Percentiles rank a stretch among this genome's conserved stretches.
Conservation (phyloP, 2,888 invertebrate genomes). For the Sipha maydis region DNA sequence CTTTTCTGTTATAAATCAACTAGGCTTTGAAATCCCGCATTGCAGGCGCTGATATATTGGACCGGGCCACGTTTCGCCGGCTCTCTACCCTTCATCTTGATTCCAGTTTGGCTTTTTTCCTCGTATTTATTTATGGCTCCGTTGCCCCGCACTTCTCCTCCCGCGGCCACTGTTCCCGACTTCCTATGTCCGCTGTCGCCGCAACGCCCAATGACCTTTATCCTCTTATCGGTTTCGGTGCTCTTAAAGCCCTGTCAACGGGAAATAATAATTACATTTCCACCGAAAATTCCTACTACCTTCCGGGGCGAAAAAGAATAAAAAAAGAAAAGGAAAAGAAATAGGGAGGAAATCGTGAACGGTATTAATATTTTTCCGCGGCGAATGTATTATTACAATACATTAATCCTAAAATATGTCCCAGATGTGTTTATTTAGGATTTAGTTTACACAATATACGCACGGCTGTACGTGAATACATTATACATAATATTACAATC, state of each 20-base stretch:
- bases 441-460: neutral
- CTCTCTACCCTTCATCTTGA: conserved; percentile 61
- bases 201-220: conserved; percentile 55
- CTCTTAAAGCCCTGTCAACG: conserved; percentile 45
- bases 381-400: neutral
- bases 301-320: neutral
- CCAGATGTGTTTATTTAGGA: neutral
- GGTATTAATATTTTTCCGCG: conserved; percentile 24
- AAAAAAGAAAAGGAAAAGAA: neutral
- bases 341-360: neutral
- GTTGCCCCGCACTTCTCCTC: neutral
- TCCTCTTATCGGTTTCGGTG: conserved; percentile 49
- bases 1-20: conserved; percentile 60
- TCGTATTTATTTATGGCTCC: conserved; percentile 59
- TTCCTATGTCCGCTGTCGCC: conserved; percentile 33
- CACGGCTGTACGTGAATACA: neutral
- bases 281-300: conserved; percentile 25
- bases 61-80: conserved; percentile 61
- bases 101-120: conserved; percentile 61
- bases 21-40: conserved; percentile 62
- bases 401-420: conserved; percentile 39
- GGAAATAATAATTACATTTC: conserved; percentile 49
- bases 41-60: conserved; percentile 62
- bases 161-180: neutral
- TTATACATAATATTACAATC: neutral